A percentile compares a stretch with the other conserved stretches of the same genome.
Evolutionary conservation across 2,888 invertebrate species (phyloP).

Genomic region (Archips xylosteana): DNA sequence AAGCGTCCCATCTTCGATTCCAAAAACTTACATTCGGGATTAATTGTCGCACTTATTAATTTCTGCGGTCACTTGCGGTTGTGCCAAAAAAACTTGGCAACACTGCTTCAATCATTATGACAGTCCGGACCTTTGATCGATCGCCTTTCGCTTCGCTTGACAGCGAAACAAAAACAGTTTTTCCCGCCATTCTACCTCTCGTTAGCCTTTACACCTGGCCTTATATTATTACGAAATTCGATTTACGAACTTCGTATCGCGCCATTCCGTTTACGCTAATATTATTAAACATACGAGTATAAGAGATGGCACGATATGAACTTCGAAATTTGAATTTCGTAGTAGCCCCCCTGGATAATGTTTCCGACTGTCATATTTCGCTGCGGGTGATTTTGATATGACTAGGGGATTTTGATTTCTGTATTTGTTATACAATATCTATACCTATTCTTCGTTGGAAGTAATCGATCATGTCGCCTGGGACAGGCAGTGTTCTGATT

Average conservation of each 20-base stretch:
- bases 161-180: constrained; percentile 45
- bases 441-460: neutral
- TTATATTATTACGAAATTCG: too few species aligned
- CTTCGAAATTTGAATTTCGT: too few species aligned
- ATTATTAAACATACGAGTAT: too few species aligned
- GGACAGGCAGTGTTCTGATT: constrained; percentile 12
- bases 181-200: constrained; percentile 32
- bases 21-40: too few species aligned
- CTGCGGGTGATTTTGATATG: constrained; percentile 39
- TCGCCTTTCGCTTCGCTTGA: constrained; percentile 50
- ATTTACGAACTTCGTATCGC: too few species aligned
- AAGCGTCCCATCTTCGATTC: too few species aligned
- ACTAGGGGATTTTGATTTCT: constrained; percentile 42
- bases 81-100: too few species aligned
- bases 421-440: constrained; percentile 43
- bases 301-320: too few species aligned
- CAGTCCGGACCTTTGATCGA: constrained; percentile 62
- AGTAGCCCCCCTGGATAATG: constrained; percentile 14
- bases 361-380: constrained; percentile 26
- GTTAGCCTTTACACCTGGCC: constrained; percentile 13
- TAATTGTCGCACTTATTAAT: too few species aligned
- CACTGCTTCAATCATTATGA: constrained; percentile 58
- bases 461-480: constrained; percentile 30
- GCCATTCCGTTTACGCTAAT: too few species aligned
- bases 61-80: too few species aligned